Evolutionary conservation across 2,888 invertebrate species (phyloP), one percentile per base, ranked within the genome.

Genomic region (Notodonta dromedarius): DNA sequence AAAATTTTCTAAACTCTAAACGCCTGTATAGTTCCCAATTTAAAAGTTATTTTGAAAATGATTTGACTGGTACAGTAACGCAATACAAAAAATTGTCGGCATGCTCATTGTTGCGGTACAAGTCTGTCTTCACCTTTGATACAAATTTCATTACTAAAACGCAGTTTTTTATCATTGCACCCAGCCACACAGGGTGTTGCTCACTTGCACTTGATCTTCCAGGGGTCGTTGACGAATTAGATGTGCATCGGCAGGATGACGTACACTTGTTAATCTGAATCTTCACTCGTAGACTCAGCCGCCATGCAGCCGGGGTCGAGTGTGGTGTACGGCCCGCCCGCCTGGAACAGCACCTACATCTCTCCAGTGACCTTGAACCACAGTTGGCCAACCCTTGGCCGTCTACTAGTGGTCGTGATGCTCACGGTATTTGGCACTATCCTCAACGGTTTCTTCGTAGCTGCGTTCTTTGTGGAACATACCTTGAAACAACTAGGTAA

Each of bases 341-440:
- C 35, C 35, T 35, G 6, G 35, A 35, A 35, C 35, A 35, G 0
- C 35, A 7, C 8, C 4, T 79, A 81, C 60, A 24, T 2, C 1
- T 96, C 96, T 0, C 96, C 96, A 5, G 94, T 96, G 39, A 95
- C 95, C 0, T 79, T 96, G 39, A 95, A 94, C 70, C 88, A 94
- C 0, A 95, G 96, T 62, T 96, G 96, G 96, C 94, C 96, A 6
- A 92, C 95, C 35, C 93, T 96, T 35, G 95, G 94, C 1, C 90
- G 96, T 13, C 92, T 97, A 0, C 82, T 96, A 7, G 86, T 96
- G 14, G 57, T 87, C n/a, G 48, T 83, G 0, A 4, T 67, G 0
- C 71, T 68, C 35, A 58, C 82, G 0, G 58, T 60, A 0, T 2
- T 79, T 0, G 88, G 88, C 0, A 74, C 78, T 0, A 72, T 71